Base-by-base conservation (phyloP, 1,140 invertebrate genomes). In the Agrilus planipennis region DNA sequence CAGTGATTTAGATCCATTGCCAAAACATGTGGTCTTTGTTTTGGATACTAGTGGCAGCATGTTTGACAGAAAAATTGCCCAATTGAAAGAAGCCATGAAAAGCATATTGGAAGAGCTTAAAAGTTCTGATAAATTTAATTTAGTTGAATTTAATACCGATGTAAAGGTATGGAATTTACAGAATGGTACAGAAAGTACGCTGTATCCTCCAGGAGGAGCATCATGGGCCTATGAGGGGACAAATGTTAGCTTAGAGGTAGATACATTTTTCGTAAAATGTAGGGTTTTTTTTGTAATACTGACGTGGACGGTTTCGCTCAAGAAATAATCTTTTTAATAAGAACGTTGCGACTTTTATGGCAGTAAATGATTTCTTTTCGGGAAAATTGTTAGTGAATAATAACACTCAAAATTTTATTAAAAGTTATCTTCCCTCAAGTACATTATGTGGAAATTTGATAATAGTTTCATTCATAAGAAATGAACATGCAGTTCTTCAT, bases 1-100 rank as follows among this genome's bases (percentile, higher is more conserved):
- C 2, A 46, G 45, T 3, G 61, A 68, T 18, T 57, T 81, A 34
- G 61, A 69, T 20, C 67, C 76, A 2, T 58, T 82, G 29, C 69
- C 65, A 15, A 81, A 81, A 54, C 74, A 81, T 47, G 77, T 79
- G 1, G 66, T 83, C 3, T 84, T 84, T 52, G 73, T 83, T 2
- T 61, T 84, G 39, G 81, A 84, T 55, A 70, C 73, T 0, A 80
- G 77, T 25, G 74, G 75, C 11, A 82, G 79, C 23, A 84, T 84
- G 80, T 58, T 55, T 17, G 79, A 74, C 17, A 61, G 60, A 37
- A 80, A 78, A 59, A 68, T 84, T 6, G 53, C 61, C 2, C 79
- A 83, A 52, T 60, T 81, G 2, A 72, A 72, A 44, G 65, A 74
- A 17, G 78, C 80, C 7, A 81, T 83, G 76, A 54, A 61, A 23